Evolutionary conservation across 2,113 vertebrate species (phyloP).

Genomic region (Prochilodus magdalenae): DNA sequence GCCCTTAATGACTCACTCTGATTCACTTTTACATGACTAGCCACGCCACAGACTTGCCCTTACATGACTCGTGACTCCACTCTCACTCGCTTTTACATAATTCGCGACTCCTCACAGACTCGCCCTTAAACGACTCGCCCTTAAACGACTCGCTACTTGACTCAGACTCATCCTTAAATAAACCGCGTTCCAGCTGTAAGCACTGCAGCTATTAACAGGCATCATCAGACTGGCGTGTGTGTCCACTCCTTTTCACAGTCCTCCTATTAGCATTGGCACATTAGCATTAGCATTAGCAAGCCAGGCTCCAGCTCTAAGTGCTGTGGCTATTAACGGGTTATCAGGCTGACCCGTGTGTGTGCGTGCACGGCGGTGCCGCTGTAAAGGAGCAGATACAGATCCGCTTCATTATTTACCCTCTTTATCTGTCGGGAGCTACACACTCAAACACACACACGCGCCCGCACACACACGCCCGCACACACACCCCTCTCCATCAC

Average conservation of each 20-base stretch:
- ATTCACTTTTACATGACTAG: too few species aligned
- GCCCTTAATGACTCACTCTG: too few species aligned
- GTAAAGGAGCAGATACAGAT: constrained; percentile 56
- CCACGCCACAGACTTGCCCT: too few species aligned
- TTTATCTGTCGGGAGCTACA: constrained; percentile 49
- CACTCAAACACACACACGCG: constrained; percentile 33
- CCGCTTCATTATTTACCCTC: constrained; percentile 54
- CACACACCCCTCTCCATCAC: constrained; percentile 47
- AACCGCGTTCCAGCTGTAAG: too few species aligned
- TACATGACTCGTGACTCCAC: too few species aligned
- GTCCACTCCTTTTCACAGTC: constrained; percentile 32
- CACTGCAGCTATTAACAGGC: too few species aligned
- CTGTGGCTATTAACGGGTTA: constrained; percentile 69
- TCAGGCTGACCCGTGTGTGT: constrained; percentile 62
- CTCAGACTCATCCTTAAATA: too few species aligned
- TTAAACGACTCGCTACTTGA: too few species aligned
- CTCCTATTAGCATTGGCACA: neutral
- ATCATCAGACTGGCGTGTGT: neutral
- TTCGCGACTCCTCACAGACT: too few species aligned
- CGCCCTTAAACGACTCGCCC: too few species aligned
- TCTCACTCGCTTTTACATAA: too few species aligned
- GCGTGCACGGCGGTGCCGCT: constrained; percentile 36
- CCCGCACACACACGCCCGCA: constrained; percentile 36
- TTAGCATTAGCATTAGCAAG: constrained; percentile 26
- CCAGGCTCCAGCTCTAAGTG: constrained; percentile 45